These are phyloP conservation scores for Scophthalmus maximus DNA, from an alignment of 2,113 vertebrate genomes.

Conservation along the genomic window DNA sequence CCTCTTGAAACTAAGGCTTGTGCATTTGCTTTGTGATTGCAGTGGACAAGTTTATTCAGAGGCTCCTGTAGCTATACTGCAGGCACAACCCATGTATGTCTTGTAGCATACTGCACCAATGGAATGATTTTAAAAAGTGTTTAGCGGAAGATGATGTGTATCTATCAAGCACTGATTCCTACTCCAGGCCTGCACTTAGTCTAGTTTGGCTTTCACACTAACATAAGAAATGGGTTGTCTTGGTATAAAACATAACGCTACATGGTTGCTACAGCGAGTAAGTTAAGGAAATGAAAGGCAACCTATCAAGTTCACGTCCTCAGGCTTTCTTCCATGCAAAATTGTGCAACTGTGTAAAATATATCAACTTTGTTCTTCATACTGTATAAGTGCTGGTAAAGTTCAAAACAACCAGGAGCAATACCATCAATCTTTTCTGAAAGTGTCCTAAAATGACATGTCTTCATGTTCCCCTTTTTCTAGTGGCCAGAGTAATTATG, in stretches of 20 bases:
- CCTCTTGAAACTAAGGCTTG: constrained; percentile 11
- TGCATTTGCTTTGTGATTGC: constrained; percentile 24
- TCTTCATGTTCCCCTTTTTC: background rate
- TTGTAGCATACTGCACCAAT: background rate
- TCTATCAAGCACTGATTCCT: background rate
- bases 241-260: background rate
- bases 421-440: background rate
- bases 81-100: background rate
- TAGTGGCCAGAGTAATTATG: too few relatives aligned
- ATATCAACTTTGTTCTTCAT: background rate
- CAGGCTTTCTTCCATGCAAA: background rate
- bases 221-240: background rate
- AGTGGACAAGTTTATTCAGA: constrained; percentile 14
- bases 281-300: background rate
- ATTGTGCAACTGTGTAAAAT: background rate
- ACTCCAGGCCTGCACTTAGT: background rate
- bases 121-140: background rate
- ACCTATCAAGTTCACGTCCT: background rate
- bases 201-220: constrained; percentile 1
- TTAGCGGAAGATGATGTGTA: background rate
- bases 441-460: background rate
- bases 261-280: background rate
- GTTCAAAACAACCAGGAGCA: background rate
- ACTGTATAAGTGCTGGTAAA: background rate
- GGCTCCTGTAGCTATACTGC: constrained; percentile 2